phyloP scores from a whole-genome alignment of 1,140 invertebrate species.

The Homalodisca vitripennis region DNA sequence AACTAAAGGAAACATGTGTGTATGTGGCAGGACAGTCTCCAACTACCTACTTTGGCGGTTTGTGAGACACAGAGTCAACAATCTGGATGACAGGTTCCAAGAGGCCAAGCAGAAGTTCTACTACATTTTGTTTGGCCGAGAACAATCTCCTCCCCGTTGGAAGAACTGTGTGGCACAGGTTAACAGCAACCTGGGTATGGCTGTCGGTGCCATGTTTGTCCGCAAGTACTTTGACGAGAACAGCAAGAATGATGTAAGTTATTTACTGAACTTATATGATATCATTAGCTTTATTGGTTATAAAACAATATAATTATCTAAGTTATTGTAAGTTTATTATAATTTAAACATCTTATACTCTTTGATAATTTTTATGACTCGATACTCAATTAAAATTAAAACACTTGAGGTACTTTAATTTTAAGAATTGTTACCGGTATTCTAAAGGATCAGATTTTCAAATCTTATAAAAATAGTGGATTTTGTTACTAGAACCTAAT shows the following conservation, averaged over 20 bases:
- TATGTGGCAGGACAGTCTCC: constrained; percentile 44
- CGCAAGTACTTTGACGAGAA: constrained; percentile 80
- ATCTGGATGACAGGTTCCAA: constrained; percentile 77
- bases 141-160: constrained; percentile 74
- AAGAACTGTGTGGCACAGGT: constrained; percentile 79
- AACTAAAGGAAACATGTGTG: not conserved
- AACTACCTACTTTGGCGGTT: constrained; percentile 88
- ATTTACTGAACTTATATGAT: not conserved
- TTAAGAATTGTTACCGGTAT: too few species aligned
- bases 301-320: too few species aligned
- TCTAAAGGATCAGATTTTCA: too few species aligned
- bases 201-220: constrained; percentile 80
- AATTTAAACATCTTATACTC: too few species aligned
- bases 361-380: too few species aligned
- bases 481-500: too few species aligned
- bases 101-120: constrained; percentile 63
- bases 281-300: not conserved
- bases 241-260: constrained; percentile 71
- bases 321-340: too few species aligned
- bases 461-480: too few species aligned
- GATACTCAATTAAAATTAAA: too few species aligned
- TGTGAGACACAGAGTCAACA: constrained; percentile 80
- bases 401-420: too few species aligned
- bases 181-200: constrained; percentile 83
- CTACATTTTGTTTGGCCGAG: constrained; percentile 68